phyloP scores from a whole-genome alignment of 1,140 invertebrate species.

The Pseudomyrmex dendroicus region DNA sequence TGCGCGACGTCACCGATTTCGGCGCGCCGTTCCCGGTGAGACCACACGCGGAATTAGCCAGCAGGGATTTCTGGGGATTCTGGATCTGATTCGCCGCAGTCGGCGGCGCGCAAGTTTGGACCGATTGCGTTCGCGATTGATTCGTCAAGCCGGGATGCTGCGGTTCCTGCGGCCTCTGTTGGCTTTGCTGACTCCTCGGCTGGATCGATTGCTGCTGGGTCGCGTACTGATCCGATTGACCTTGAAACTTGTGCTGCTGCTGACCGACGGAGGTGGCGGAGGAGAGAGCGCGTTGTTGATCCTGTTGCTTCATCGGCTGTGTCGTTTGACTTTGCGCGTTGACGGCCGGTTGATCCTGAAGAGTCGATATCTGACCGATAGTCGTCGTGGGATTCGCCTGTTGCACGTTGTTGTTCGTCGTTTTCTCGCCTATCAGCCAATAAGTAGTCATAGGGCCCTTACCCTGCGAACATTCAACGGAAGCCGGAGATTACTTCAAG shows the following conservation, averaged over 20 bases:
- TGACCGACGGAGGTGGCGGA: too few species aligned
- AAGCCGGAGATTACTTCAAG: constrained; percentile 6
- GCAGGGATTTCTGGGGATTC: constrained; percentile 47
- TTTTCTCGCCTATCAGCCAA: constrained; percentile 92
- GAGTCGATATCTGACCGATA: background rate
- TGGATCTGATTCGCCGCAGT: constrained; percentile 36
- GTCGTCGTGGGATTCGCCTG: constrained; percentile 42
- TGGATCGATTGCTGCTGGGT: constrained; percentile 55
- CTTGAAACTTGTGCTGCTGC: constrained; percentile 38
- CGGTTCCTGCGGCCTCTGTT: constrained; percentile 37
- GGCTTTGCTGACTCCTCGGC: constrained; percentile 40
- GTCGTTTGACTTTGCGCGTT: constrained; percentile 2
- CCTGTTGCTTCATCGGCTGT: constrained; percentile 32
- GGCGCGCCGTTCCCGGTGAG: constrained; percentile 78
- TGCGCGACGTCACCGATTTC: constrained; percentile 59
- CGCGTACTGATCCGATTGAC: constrained; percentile 36
- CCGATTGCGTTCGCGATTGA: constrained; percentile 21
- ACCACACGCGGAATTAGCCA: constrained; percentile 56
- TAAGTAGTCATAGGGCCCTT: constrained; percentile 96
- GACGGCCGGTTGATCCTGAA: background rate
- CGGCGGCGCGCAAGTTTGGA: constrained; percentile 19
- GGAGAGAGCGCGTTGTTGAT: background rate
- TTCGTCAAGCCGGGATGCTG: constrained; percentile 28
- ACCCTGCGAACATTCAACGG: constrained; percentile 86
- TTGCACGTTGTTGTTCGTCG: constrained; percentile 68